Evolutionary conservation across 2,888 invertebrate species (phyloP).

Genomic region (Carabus problematicus): DNA sequence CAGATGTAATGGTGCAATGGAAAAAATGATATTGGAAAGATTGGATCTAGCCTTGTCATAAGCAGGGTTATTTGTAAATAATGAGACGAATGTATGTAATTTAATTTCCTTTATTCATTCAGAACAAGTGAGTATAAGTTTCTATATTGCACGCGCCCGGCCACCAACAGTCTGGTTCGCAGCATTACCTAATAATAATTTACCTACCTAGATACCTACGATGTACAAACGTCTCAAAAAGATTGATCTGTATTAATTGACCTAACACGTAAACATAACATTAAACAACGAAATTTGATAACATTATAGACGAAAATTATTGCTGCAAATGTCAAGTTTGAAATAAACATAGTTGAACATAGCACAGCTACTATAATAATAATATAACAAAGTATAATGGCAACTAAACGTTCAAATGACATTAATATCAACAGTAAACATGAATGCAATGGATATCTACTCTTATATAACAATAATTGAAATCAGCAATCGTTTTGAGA

Average conservation of each 20-base stretch:
- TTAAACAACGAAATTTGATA: background rate
- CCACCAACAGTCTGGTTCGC: slow-evolving; percentile 29
- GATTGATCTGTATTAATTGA: slow-evolving; percentile 24
- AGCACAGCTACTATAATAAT: background rate
- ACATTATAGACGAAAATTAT: slow-evolving; percentile 10
- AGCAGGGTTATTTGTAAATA: background rate
- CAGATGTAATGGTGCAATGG: no score
- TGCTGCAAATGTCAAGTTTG: slow-evolving; percentile 6
- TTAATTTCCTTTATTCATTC: slow-evolving; percentile 41
- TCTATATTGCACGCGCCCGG: slow-evolving; percentile 42
- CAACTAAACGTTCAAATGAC: slow-evolving; percentile 6
- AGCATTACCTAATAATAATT: slow-evolving; percentile 34
- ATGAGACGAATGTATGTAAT: slow-evolving; percentile 24
- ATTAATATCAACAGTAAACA: slow-evolving; percentile 14
- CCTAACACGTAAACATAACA: slow-evolving; percentile 3
- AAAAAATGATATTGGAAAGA: no score
- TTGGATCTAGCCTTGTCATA: background rate
- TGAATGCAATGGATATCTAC: slow-evolving; percentile 1
- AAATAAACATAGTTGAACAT: background rate
- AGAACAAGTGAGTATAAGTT: slow-evolving; percentile 43
- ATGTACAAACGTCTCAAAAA: slow-evolving; percentile 40
- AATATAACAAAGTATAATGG: slow-evolving; percentile 18
- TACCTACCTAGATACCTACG: slow-evolving; percentile 16
- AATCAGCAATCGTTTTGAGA: slow-evolving; percentile 39
- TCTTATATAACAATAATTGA: background rate